Evolutionary conservation across 2,888 invertebrate species (phyloP), one percentile per base, ranked within the genome.

Genomic region (Trichacis sp.): DNA sequence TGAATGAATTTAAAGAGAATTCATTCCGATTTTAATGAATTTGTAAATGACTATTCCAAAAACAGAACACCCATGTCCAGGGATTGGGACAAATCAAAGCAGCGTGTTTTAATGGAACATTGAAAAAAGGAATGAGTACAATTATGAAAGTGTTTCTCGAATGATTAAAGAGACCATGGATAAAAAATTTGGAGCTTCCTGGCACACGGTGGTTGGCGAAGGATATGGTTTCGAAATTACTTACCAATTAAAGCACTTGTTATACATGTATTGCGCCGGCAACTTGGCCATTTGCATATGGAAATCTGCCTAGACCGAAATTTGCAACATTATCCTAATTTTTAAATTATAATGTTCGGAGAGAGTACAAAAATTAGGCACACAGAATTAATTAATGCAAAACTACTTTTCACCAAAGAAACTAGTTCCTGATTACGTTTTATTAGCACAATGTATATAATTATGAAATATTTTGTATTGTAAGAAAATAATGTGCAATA

Each of bases 201-300:
- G 90, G 90, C 90, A 91, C 75, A 88, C 87, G 0, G 88, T 91
- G 1, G 89, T 91, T 4, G 91, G 91, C 2, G 91, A 91, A 83
- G 89, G 89, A 11, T 91, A 87, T 78, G 90, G 90, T 9, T 89
- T 90, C 77, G 89, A 90, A 77, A 87, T 91, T 46, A 89, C 90
- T 24, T 89, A 90, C 79, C 89, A 91, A 78, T 85, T 88, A 9
- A 88, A 88, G 74, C 87, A 87, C 70, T 78, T 89, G 14, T 75
- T 89, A 29, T 89, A 89, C 33, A 33, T 6, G 33, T 89, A 87
- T 71, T 89, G 89, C 75, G 89, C 88, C 12, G 90, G 90, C 11
- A 90, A 88, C 77, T 79, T 88, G 55, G 90, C 89, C 6, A 88
- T 90, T 66, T 87, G 88, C 73, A 86, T 89, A 55, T 91, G 90